Conservation (phyloP, 2,113 vertebrate species). For the Ifrita kowaldi region DNA sequence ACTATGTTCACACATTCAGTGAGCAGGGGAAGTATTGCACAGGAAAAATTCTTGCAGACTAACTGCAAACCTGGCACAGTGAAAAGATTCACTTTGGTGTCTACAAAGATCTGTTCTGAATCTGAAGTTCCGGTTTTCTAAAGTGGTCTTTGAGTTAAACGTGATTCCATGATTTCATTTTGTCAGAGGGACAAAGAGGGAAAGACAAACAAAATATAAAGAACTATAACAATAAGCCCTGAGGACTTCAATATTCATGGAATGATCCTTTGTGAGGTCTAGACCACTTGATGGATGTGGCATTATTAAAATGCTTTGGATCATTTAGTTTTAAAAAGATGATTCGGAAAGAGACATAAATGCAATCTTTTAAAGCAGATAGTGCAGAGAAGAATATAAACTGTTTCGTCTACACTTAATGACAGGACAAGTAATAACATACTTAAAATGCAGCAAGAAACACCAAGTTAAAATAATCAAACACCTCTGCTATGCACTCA, state of each 20-base stretch:
- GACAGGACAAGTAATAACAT: conserved; percentile 25
- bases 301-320: conserved; percentile 51
- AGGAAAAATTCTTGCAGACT: background rate
- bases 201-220: background rate
- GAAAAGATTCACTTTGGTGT: background rate
- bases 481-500: background rate
- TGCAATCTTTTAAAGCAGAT: background rate
- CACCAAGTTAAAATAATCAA: background rate
- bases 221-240: background rate
- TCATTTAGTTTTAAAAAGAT: conserved; percentile 45
- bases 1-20: background rate
- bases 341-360: conserved; percentile 2
- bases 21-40: background rate
- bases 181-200: background rate
- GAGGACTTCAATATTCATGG: background rate
- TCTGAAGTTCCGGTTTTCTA: background rate
- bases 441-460: conserved; percentile 7
- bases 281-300: conserved; percentile 38
- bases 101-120: background rate
- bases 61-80: background rate
- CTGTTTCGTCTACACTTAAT: background rate
- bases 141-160: background rate
- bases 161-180: background rate
- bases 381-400: conserved; percentile 12
- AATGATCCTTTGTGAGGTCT: background rate